Evolutionary conservation across 2,113 vertebrate species (phyloP).

Genomic region (Stegastes partitus): DNA sequence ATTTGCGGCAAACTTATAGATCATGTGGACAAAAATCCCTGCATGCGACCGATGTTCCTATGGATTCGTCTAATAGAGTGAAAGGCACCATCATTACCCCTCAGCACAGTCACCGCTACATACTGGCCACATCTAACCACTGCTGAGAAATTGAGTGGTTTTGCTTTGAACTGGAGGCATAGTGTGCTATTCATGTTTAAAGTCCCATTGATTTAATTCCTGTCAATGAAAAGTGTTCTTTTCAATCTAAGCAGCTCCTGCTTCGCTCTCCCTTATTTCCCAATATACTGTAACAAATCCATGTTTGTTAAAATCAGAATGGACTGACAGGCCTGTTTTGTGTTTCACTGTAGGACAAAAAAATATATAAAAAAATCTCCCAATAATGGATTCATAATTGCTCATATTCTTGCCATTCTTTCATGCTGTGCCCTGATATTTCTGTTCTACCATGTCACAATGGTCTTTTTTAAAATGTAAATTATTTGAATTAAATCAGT

Average conservation of each 20-base stretch:
- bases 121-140: slow-evolving; percentile 41
- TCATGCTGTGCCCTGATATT: slow-evolving; percentile 15
- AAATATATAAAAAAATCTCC: slow-evolving; percentile 3
- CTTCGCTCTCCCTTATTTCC: slow-evolving; percentile 21
- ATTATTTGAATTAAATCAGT: slow-evolving; percentile 26
- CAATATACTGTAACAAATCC: slow-evolving; percentile 28
- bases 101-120: slow-evolving; percentile 47
- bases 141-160: slow-evolving; percentile 66
- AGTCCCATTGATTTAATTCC: slow-evolving; percentile 59
- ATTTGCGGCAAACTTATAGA: slow-evolving; percentile 33
- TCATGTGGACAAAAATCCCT: slow-evolving; percentile 15
- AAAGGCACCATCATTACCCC: slow-evolving; percentile 48
- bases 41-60: slow-evolving; percentile 29
- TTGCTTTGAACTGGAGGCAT: slow-evolving; percentile 57
- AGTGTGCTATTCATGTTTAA: slow-evolving; percentile 68
- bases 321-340: slow-evolving; percentile 56
- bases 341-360: slow-evolving; percentile 33
- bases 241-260: slow-evolving; percentile 19
- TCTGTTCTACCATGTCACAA: slow-evolving; percentile 30
- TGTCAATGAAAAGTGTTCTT: slow-evolving; percentile 49
- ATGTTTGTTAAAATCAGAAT: slow-evolving; percentile 43
- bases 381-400: slow-evolving; percentile 59
- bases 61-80: slow-evolving; percentile 50
- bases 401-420: slow-evolving; percentile 42
- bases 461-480: slow-evolving; percentile 50